These are phyloP conservation scores for Engraulis encrasicolus DNA, from an alignment of 2,113 vertebrate species.

Conservation along the genomic window DNA sequence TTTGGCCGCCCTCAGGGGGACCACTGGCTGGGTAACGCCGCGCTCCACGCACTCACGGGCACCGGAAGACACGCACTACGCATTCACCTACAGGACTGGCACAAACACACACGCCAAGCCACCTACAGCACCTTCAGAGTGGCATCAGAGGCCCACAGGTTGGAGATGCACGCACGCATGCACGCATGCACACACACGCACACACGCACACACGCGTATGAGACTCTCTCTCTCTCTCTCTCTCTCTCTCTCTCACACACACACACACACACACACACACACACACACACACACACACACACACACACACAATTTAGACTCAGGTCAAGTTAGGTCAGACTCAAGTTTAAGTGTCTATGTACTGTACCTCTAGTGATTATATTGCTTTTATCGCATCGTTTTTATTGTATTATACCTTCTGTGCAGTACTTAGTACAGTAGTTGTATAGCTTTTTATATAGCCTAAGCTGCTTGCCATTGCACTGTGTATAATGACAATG, in stretches of 20 bases:
- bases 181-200: not conserved
- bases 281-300: slow-evolving; percentile 19
- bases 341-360: no score
- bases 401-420: no score
- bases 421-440: no score
- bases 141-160: slow-evolving; percentile 74
- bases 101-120: slow-evolving; percentile 75
- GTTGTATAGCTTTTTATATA: no score
- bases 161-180: slow-evolving; percentile 20
- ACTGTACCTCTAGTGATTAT: no score
- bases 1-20: slow-evolving; percentile 77
- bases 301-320: not conserved
- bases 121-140: slow-evolving; percentile 77
- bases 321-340: no score
- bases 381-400: no score
- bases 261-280: slow-evolving; percentile 23
- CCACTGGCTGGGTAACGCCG: slow-evolving; percentile 79
- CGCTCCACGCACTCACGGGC: slow-evolving; percentile 68
- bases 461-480: no score
- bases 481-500: no score
- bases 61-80: slow-evolving; percentile 71
- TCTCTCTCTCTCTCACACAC: not conserved
- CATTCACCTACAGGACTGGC: slow-evolving; percentile 80
- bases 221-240: no score
- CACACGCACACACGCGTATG: not conserved